phyloP scores from a whole-genome alignment of 1,140 invertebrate genomes.

The Meloidogyne floridensis region DNA sequence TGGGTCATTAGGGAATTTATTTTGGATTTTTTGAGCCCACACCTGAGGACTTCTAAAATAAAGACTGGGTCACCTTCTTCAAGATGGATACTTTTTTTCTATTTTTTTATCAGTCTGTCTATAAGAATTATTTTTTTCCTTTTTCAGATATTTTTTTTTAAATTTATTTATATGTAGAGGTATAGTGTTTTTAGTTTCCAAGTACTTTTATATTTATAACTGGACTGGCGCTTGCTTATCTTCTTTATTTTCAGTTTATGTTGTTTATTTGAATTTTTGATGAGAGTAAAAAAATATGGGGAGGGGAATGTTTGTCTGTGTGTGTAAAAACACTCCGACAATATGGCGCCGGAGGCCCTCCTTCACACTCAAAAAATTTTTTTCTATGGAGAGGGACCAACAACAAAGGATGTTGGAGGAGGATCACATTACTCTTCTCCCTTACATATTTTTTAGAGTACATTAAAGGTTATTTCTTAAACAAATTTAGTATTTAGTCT shows the following conservation, averaged over 20 bases:
- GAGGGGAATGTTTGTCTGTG: background rate
- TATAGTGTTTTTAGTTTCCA: too few relatives aligned
- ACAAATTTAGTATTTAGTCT: background rate
- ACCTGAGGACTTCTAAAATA: too few relatives aligned
- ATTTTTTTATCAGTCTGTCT: background rate
- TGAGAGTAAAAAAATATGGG: background rate
- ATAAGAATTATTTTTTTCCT: background rate
- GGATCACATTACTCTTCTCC: background rate
- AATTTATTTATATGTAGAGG: too few relatives aligned
- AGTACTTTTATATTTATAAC: too few relatives aligned
- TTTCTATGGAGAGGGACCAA: background rate
- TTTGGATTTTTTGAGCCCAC: background rate
- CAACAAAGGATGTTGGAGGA: background rate
- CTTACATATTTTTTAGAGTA: background rate
- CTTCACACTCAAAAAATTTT: background rate
- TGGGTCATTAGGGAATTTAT: too few relatives aligned
- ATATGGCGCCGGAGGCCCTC: background rate
- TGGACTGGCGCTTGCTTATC: background rate
- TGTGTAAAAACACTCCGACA: too few relatives aligned
- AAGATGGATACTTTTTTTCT: background rate
- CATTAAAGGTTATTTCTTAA: background rate
- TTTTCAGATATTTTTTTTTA: too few relatives aligned
- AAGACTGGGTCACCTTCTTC: too few relatives aligned
- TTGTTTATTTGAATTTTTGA: background rate
- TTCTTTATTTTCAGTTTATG: background rate